A percentile compares a stretch with the other conserved stretches of the same genome.
Evolutionary conservation across 2,113 vertebrate species (phyloP).

Genomic region (Alexandromys fortis): DNA sequence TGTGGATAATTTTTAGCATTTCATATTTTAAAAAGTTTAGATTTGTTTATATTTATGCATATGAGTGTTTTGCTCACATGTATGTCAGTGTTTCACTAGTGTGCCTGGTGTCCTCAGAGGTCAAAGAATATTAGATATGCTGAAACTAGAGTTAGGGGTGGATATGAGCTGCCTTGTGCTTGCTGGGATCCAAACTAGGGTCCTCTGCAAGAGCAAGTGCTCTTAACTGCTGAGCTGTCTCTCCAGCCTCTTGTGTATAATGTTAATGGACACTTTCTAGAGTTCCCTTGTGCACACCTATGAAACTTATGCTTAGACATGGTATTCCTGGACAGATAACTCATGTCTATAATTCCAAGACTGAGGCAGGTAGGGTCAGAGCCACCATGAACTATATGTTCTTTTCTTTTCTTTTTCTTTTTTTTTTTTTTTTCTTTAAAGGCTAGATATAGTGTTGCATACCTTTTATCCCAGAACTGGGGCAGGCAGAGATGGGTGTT

Average conservation of each 20-base stretch:
- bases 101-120: background rate
- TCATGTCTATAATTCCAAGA: background rate
- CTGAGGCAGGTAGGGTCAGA: background rate
- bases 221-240: background rate
- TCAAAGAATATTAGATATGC: background rate
- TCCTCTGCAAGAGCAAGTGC: background rate
- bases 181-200: background rate
- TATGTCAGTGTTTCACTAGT: background rate
- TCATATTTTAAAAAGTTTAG: background rate
- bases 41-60: background rate
- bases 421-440: background rate
- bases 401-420: too few species aligned
- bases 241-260: background rate
- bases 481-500: too few species aligned
- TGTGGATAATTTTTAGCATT: background rate
- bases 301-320: conserved; percentile 27
- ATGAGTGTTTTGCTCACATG: background rate
- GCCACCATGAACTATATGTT: background rate
- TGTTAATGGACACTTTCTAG: background rate
- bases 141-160: background rate
- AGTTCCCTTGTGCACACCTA: background rate
- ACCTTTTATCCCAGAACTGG: background rate
- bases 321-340: background rate
- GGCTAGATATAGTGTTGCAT: background rate
- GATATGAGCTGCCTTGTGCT: background rate